phyloP scores from a whole-genome alignment of 2,113 vertebrate genomes.

The Rafetus swinhoei region DNA sequence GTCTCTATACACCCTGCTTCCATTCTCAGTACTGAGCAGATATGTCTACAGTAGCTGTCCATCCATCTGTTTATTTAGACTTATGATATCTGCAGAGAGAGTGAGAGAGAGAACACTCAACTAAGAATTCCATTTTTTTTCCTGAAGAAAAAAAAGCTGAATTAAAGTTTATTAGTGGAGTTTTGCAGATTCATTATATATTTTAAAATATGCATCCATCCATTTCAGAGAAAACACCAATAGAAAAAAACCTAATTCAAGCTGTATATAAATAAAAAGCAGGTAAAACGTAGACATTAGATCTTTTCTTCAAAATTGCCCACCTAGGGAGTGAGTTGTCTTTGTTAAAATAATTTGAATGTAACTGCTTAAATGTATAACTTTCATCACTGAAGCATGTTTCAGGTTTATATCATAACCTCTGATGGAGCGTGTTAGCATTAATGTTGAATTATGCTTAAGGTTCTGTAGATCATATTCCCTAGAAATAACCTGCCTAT shows the following conservation, averaged over 20 bases:
- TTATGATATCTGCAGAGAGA: not conserved
- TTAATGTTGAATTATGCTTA: constrained; percentile 46
- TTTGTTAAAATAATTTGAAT: constrained; percentile 7
- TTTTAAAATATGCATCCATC: constrained; percentile 19
- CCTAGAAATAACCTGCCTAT: constrained; percentile 57
- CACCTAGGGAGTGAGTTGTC: not conserved
- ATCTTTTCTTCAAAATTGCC: constrained; percentile 12
- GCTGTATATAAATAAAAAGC: not conserved
- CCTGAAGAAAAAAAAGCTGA: not conserved
- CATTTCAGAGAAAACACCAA: not conserved
- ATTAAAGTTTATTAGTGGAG: constrained; percentile 36
- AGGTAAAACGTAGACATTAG: not conserved
- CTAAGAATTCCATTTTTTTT: constrained; percentile 23
- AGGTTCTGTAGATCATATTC: constrained; percentile 51
- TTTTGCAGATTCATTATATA: not conserved
- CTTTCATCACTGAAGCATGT: not conserved
- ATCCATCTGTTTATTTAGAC: constrained; percentile 38
- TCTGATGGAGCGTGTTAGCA: constrained; percentile 11
- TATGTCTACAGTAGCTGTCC: constrained; percentile 5
- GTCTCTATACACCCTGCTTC: constrained; percentile 3
- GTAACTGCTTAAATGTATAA: not conserved
- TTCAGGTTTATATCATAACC: constrained; percentile 22
- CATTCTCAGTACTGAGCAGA: not conserved
- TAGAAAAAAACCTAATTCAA: not conserved
- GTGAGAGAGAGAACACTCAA: not conserved